Conservation (phyloP, 2,113 vertebrate species). For the Pituophis catenifer region DNA sequence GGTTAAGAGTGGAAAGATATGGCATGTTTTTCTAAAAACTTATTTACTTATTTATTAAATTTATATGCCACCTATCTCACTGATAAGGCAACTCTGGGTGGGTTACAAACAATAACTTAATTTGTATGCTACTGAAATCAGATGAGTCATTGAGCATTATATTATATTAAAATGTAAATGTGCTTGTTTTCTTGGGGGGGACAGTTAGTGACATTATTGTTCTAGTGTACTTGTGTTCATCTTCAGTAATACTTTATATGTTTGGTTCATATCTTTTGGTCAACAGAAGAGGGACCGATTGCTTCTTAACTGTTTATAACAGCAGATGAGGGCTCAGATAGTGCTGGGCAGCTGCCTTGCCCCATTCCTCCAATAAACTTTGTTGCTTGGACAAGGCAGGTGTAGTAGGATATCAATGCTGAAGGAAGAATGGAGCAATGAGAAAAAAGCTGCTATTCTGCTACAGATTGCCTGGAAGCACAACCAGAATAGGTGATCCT, state of each 20-base stretch:
- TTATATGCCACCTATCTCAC: background rate
- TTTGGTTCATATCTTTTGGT: background rate
- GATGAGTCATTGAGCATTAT: background rate
- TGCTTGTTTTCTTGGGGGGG: background rate
- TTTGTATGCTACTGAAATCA: background rate
- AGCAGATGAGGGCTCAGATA: background rate
- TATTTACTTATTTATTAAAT: background rate
- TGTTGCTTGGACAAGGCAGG: background rate
- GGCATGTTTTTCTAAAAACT: background rate
- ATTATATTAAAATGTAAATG: background rate
- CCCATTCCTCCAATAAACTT: background rate
- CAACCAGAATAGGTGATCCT: background rate
- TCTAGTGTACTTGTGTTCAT: background rate
- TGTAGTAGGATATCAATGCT: background rate
- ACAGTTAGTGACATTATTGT: background rate
- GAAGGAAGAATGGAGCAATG: background rate
- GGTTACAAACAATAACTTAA: background rate
- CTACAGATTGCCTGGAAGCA: background rate
- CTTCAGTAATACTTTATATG: background rate
- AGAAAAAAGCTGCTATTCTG: background rate
- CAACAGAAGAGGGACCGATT: background rate
- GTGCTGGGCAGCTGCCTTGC: background rate
- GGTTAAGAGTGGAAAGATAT: background rate
- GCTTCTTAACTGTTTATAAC: background rate
- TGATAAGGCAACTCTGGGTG: background rate